Evolutionary conservation across 2,888 invertebrate species (phyloP), one percentile per base, ranked within the genome.

Genomic region (Mesorhabditis spiculigera): DNA sequence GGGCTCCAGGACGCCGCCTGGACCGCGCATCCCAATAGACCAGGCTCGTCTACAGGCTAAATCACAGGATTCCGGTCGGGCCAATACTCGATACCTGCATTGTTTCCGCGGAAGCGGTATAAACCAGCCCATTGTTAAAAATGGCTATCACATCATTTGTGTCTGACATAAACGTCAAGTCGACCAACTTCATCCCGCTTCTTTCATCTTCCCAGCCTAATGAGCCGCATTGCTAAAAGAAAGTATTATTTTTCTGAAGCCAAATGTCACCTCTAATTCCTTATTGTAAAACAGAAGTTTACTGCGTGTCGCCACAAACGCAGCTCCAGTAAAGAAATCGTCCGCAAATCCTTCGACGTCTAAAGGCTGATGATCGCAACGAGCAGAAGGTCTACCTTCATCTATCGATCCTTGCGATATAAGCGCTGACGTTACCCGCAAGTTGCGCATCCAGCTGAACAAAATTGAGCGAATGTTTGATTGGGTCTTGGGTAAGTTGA

Each of bases 1-100:
- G 93, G 92, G 84, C 93, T 93, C 90, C 93, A 91, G 5, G 65
- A 42, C 45, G 71, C 71, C 4, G 72, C 66, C 10, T 42, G 58
- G 28, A 58, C 65, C 68, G 3, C n/a, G n/a, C 43, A 61, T n/a
- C 16, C 67, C 67, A 16, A 43, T 43, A 16, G 45, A 62, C 5
- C 44, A 58, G 10, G 41, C 28, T 67, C 16, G 43, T 16, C 61
- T 42, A 8, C 16, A 43, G 16, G n/a, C n/a, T 8, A 43, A 8
- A 41, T 45, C 44, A 4, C 4, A 16, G 13, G 10, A 8, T 66
- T 43, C 42, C 16, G 10, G 8, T 42, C 2, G 13, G 10, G 8
- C 43, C 43, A 28, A 66, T 13, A 43, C 13, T 43, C n/a, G 43
- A 4, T 16, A 70, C 72, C 43, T 43, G 13, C 8, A 44, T n/a